Evolutionary conservation across 2,888 invertebrate genomes (phyloP).

Genomic region (Rugalucina vietnamica): DNA sequence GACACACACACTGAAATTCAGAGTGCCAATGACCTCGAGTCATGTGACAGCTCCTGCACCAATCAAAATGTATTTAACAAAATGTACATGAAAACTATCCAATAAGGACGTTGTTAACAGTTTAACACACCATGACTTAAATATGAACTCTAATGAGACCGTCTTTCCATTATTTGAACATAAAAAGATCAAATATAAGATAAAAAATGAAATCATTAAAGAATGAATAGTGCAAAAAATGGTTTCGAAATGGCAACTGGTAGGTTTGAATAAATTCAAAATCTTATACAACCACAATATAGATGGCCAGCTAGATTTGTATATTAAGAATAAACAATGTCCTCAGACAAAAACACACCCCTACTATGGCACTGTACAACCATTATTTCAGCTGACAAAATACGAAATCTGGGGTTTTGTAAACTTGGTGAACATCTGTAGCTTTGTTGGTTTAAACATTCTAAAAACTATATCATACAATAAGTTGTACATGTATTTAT

Average conservation of each 20-base stretch:
- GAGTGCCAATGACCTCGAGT: constrained; percentile 45
- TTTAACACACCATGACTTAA: not conserved
- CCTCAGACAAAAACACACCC: no score
- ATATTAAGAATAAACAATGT: no score
- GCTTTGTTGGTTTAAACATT: no score
- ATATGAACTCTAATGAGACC: not conserved
- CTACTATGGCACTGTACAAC: no score
- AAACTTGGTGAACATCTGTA: no score
- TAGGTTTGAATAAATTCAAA: not conserved
- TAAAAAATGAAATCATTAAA: not conserved
- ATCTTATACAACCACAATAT: no score
- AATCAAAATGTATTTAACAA: constrained; percentile 57
- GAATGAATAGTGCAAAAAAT: not conserved
- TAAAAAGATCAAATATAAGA: no score
- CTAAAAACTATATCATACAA: no score
- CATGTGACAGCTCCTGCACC: constrained; percentile 66
- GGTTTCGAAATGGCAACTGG: not conserved
- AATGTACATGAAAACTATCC: constrained; percentile 16
- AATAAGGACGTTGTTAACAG: not conserved
- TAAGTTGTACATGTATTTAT: not conserved
- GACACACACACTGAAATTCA: constrained; percentile 34
- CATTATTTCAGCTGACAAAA: no score
- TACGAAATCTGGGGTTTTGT: no score
- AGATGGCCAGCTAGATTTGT: no score
- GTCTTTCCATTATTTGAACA: not conserved